Base-by-base conservation (phyloP, 2,113 vertebrate species). In the Percopsis transmontana region DNA sequence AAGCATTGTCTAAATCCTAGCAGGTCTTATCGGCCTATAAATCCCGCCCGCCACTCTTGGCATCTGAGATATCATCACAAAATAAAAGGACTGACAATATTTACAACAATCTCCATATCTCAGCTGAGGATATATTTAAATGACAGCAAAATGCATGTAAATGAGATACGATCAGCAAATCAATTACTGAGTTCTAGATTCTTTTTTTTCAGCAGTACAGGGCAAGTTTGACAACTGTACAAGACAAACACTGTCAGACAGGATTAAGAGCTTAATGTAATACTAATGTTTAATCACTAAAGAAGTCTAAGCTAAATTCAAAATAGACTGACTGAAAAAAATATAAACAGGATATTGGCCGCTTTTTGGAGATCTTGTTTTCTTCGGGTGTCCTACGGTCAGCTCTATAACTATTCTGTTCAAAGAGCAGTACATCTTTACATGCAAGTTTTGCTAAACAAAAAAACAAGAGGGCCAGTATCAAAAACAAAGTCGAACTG, bases 1-100 rank as follows among this genome's bases (percentile, higher is more conserved):
- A 64, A 69, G 15, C 52, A 62, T n/a, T 13, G 56, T 20, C 66
- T 53, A n/a, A 45, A 53, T 64, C 41, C 38, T 56, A 42, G 40
- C 47, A 53, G 54, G 54, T 33, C 20, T 73, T 58, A 66, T 72
- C 50, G 23, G 24, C 55, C 41, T 47, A 56, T 52, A 47, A 63
- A 62, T 51, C 56, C 60, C 7, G 2, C 16, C 1, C 11, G 40
- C 18, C 45, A 57, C 59, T 39, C 27, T 42, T 20, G 45, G 21
- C 21, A 52, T 54, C 19, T 16, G 13, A 47, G n/a, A 24, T 48
- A 39, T 20, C 61, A 51, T 23, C n/a, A 42, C 4, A 5, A 15
- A 23, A 38, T 11, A 41, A 64, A 33, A 24, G 38, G n/a, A 18
- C 16, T n/a, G 21, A n/a, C 23, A 48, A 27, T 48, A n/a, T 33